Evolutionary conservation across 2,888 invertebrate species (phyloP), one percentile per base, ranked within the genome.

Genomic region (Nomada ruficornis): DNA sequence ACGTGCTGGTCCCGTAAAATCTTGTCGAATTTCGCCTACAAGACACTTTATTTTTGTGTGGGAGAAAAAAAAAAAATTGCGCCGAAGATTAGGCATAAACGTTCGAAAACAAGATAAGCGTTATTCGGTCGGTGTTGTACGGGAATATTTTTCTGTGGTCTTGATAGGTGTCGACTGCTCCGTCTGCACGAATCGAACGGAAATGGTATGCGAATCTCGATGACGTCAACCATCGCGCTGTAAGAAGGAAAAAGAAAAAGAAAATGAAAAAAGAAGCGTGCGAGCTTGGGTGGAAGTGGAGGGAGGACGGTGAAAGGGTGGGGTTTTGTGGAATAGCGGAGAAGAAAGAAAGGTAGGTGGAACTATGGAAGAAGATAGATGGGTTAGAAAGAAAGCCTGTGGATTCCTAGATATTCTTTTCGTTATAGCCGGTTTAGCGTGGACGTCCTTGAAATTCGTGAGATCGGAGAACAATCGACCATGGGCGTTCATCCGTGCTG

Each of bases 381-480:
- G 47, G n/a, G 29, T 3, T 64, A 26, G 42, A 76, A 83, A 57
- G 71, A 78, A 79, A 50, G 74, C 65, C 68, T 60, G 72, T 79
- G 68, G 69, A 80, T 82, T 85, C 70, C 80, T 82, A 81, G 82
- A 81, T 78, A 76, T 84, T 57, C 64, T 84, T 78, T 77, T 79
- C 64, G 82, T 68, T 54, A 76, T 50, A 91, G 90, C 91, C 91
- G 92, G 92, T 92, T 93, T 91, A 74, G 89, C 89, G 87, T 88
- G 89, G 92, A 91, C 92, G 93, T 93, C 93, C 93, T 93, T 93
- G 93, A 93, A 93, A 93, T 93, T 93, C 93, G 92, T 92, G 90
- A 91, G 91, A 90, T 92, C 91, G 90, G 89, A 88, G 90, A 92
- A 91, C 92, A 90, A 91, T 91, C 90, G 83, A 83, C 80, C 83